These are phyloP conservation scores for Trachelus stipa DNA, from an alignment of 2,888 invertebrate genomes.

Conservation along the genomic window DNA sequence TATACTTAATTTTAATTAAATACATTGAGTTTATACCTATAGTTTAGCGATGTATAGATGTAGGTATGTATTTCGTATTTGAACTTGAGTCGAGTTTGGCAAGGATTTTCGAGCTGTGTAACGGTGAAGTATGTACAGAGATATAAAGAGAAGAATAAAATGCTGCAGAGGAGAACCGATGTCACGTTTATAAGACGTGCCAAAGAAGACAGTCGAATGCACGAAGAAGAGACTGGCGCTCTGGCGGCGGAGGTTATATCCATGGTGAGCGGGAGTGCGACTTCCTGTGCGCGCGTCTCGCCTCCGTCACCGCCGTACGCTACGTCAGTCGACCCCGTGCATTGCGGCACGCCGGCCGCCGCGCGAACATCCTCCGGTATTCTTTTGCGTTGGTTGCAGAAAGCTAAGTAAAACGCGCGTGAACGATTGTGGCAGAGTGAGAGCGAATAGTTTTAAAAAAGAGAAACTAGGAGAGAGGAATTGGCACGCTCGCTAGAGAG, in stretches of 20 bases:
- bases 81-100: not conserved
- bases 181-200: not conserved
- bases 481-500: not conserved
- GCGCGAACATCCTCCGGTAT: slow-evolving; percentile 39
- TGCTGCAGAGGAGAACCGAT: not conserved
- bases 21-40: not conserved
- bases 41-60: too few species aligned
- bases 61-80: too few species aligned
- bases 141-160: not conserved
- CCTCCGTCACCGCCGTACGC: slow-evolving; percentile 21
- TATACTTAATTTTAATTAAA: not conserved
- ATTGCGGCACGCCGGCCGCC: slow-evolving; percentile 65
- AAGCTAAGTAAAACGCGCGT: not conserved
- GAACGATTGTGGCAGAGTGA: not conserved
- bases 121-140: too few species aligned
- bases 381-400: not conserved
- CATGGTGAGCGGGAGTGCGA: slow-evolving; percentile 4
- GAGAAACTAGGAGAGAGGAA: not conserved
- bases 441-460: not conserved
- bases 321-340: slow-evolving; percentile 66
- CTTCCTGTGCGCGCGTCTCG: slow-evolving; percentile 7
- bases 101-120: not conserved
- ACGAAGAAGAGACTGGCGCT: not conserved
- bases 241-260: not conserved
- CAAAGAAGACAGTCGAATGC: not conserved